phyloP scores from a whole-genome alignment of 2,797 vertebrate genomes.

The Lycodopsis pacificus region DNA sequence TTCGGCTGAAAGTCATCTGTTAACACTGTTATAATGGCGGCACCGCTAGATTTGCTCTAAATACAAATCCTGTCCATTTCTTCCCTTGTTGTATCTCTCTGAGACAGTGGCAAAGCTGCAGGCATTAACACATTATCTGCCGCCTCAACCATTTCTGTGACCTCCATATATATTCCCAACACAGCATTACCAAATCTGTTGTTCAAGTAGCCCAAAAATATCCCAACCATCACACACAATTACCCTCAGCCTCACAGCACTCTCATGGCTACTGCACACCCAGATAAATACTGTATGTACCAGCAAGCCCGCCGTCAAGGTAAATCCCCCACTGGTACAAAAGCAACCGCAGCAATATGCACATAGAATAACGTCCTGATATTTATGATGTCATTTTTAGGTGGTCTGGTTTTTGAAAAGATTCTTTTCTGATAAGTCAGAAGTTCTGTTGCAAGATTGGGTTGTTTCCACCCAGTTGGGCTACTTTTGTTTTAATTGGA shows the following conservation, averaged over 20 bases:
- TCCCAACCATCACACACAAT: constrained; percentile 67
- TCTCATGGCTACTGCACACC: background rate
- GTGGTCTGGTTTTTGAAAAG: no score
- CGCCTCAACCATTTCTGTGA: constrained; percentile 25
- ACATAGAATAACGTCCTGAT: background rate
- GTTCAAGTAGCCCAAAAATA: constrained; percentile 61
- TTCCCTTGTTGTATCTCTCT: constrained; percentile 12
- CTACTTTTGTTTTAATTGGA: no score
- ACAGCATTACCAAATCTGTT: constrained; percentile 33
- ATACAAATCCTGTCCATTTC: background rate
- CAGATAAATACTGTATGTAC: constrained; percentile 10
- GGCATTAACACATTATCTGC: constrained; percentile 41
- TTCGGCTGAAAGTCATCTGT: background rate
- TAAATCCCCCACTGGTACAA: background rate
- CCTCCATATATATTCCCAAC: constrained; percentile 31
- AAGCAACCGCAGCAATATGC: background rate
- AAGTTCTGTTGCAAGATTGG: background rate
- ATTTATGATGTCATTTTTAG: no score
- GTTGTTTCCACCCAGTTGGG: background rate
- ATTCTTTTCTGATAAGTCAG: no score
- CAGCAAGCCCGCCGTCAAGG: constrained; percentile 2
- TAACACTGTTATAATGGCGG: background rate
- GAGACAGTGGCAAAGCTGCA: constrained; percentile 46
- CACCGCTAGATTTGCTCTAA: background rate
- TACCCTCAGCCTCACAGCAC: constrained; percentile 34